Evolutionary conservation across 1,140 invertebrate genomes (phyloP).

Genomic region (Caenorhabditis inopinata): DNA sequence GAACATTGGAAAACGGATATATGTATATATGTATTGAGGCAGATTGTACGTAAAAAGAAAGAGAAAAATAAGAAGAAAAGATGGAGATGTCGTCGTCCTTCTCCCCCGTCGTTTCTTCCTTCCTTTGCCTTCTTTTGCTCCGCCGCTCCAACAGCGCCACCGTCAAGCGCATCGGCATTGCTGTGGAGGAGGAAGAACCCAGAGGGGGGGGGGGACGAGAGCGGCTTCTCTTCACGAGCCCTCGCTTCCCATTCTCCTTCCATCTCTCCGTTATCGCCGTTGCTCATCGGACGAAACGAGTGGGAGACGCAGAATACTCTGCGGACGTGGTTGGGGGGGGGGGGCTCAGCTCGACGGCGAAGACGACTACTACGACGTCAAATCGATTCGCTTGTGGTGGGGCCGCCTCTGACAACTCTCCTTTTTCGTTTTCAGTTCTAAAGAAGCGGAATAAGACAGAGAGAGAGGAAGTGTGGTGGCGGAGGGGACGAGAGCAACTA

Average conservation of each 20-base stretch:
- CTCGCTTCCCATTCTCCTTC: too few species aligned
- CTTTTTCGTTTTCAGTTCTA: background rate
- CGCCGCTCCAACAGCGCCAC: background rate
- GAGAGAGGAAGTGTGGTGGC: background rate
- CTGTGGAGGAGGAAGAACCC: background rate
- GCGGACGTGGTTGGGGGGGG: too few species aligned
- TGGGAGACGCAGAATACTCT: constrained; percentile 24
- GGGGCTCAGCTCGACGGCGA: too few species aligned
- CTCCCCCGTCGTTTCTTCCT: too few species aligned
- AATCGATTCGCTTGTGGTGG: background rate
- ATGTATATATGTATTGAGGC: background rate
- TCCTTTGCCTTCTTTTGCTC: background rate
- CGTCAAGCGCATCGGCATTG: background rate
- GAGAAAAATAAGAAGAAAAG: background rate
- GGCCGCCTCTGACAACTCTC: constrained; percentile 13
- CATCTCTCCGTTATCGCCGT: background rate
- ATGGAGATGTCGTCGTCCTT: background rate
- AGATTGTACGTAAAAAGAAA: constrained; percentile 26
- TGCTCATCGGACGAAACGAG: constrained; percentile 21
- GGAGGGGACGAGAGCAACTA: background rate
- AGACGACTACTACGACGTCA: background rate
- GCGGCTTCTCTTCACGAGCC: constrained; percentile 7
- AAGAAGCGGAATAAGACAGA: background rate
- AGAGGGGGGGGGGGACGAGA: background rate
- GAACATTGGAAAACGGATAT: constrained; percentile 1